Percentiles rank a stretch among this genome's conserved stretches.
These are phyloP conservation scores for Labeo catla DNA, from an alignment of 2,113 vertebrate genomes.

Conservation along the genomic window DNA sequence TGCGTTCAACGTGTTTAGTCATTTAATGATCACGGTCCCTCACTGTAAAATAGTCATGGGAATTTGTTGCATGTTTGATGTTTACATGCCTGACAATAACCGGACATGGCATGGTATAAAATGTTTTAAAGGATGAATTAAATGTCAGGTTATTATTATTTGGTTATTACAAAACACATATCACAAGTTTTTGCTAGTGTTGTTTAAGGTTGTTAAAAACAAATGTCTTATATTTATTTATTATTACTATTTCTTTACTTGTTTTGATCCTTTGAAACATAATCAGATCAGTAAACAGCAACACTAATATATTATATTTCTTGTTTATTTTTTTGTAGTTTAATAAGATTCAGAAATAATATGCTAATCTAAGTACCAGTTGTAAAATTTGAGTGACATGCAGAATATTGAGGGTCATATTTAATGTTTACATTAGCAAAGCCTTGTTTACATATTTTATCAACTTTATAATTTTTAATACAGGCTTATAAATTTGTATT, in stretches of 20 bases:
- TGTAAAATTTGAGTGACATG: neutral
- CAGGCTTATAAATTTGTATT: neutral
- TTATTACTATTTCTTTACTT: neutral
- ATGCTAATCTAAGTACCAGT: neutral
- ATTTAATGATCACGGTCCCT: neutral
- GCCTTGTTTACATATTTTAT: neutral
- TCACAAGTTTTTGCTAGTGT: neutral
- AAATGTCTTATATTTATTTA: neutral
- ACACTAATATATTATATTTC: neutral
- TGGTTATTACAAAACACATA: neutral
- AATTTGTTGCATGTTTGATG: neutral
- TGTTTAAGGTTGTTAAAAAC: neutral
- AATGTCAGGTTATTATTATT: neutral
- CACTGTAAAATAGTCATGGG: neutral
- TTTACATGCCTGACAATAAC: neutral
- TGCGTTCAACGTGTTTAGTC: neutral
- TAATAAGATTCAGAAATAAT: neutral
- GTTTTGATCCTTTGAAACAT: neutral
- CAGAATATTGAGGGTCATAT: neutral
- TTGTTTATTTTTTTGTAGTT: neutral
- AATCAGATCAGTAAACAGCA: neutral
- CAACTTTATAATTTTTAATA: neutral
- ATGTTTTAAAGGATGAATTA: neutral
- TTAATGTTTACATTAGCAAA: neutral
- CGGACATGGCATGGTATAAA: neutral